Conservation (phyloP, 2,888 invertebrate species). For the Odontocolon sp. region DNA sequence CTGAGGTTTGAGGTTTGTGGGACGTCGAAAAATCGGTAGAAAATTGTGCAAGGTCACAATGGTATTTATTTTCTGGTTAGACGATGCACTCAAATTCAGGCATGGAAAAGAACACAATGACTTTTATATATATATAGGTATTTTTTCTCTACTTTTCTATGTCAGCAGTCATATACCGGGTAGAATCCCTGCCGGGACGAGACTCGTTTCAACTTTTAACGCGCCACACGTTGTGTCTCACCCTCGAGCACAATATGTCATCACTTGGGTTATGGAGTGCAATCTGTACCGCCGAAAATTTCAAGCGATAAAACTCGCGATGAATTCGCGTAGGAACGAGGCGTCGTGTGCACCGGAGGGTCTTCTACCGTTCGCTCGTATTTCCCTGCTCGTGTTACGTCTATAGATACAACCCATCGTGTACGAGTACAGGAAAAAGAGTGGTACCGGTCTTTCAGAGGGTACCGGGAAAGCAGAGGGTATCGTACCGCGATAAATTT, state of each 20-base stretch:
- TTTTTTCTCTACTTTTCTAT: too few species aligned
- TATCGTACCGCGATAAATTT: slow-evolving; percentile 63
- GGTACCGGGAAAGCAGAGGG: slow-evolving; percentile 42
- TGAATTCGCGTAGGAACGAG: slow-evolving; percentile 33
- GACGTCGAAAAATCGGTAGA: too few species aligned
- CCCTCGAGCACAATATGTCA: slow-evolving; percentile 38
- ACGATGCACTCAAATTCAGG: too few species aligned
- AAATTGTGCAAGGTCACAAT: too few species aligned
- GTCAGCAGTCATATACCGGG: not conserved
- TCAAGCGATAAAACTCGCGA: slow-evolving; percentile 38
- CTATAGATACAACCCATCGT: slow-evolving; percentile 5
- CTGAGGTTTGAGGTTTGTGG: too few species aligned
- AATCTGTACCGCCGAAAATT: slow-evolving; percentile 47
- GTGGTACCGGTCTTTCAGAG: slow-evolving; percentile 46
- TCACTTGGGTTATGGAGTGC: slow-evolving; percentile 43
- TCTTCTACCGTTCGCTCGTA: not conserved
- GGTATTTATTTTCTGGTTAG: too few species aligned
- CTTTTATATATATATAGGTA: too few species aligned
- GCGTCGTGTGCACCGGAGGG: not conserved
- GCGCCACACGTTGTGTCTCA: slow-evolving; percentile 16
- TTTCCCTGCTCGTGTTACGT: not conserved
- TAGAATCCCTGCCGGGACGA: not conserved
- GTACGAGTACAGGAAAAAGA: slow-evolving; percentile 23
- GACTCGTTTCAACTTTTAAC: slow-evolving; percentile 40
- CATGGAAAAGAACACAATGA: too few species aligned